Conservation (phyloP, 2,797 vertebrate genomes). For the Picus viridis region DNA sequence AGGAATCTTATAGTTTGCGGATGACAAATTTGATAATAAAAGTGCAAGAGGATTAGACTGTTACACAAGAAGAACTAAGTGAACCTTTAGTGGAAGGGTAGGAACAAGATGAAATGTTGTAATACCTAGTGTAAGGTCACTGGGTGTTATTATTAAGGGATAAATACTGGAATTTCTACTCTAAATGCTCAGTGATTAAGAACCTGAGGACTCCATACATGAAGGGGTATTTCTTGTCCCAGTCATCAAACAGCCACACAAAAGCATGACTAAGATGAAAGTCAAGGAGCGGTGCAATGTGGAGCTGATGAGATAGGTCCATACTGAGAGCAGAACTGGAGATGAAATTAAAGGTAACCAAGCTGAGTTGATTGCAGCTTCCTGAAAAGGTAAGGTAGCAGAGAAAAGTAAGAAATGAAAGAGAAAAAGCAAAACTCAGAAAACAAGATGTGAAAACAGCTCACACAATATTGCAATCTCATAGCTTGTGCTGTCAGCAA, state of each 20-base stretch:
- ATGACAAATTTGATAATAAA: background rate
- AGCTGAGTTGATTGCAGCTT: background rate
- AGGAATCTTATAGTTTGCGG: background rate
- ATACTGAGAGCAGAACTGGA: background rate
- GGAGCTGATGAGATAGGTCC: background rate
- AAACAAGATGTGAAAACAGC: background rate
- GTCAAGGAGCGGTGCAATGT: background rate
- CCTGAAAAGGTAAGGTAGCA: constrained; percentile 2
- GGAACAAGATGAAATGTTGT: background rate
- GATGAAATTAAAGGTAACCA: background rate
- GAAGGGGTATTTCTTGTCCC: constrained; percentile 15
- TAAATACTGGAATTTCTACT: constrained; percentile 13
- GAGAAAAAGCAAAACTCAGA: background rate
- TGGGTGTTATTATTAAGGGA: background rate
- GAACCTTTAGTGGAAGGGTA: background rate
- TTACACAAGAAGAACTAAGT: background rate
- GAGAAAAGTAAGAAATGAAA: background rate
- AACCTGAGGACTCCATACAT: background rate
- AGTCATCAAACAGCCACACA: constrained; percentile 1
- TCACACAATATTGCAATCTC: background rate
- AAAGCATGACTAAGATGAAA: constrained; percentile 39
- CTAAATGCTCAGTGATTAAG: constrained; percentile 1
- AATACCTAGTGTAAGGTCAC: background rate
- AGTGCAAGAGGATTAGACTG: background rate
- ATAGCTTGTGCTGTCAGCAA: constrained; percentile 8